Conservation (phyloP, 2,113 vertebrate species). For the Ptilonorhynchus violaceus region DNA sequence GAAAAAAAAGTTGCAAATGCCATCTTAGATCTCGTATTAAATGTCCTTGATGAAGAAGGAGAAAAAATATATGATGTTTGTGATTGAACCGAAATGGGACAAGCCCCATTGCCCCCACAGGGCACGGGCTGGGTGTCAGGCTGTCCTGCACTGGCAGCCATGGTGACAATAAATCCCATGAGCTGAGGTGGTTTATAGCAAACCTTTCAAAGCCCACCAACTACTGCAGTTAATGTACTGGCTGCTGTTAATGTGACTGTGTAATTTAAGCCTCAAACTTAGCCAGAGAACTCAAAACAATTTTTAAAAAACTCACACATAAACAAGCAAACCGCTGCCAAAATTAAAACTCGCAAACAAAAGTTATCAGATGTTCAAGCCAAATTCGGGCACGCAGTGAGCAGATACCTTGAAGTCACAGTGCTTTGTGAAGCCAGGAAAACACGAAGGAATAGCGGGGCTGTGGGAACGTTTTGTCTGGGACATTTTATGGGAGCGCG, state of each 20-base stretch:
- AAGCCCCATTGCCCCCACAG: no score
- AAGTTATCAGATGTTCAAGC: background rate
- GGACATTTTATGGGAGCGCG: background rate
- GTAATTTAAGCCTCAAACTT: background rate
- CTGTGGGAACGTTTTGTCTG: background rate
- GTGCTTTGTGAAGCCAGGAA: background rate
- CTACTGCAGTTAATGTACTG: background rate
- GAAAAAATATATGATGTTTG: background rate
- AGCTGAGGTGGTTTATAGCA: background rate
- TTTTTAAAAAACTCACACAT: background rate
- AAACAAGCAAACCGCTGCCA: background rate
- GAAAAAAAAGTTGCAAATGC: background rate
- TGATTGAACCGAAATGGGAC: background rate
- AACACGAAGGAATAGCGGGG: accelerated
- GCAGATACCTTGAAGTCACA: background rate
- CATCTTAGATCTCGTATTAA: background rate
- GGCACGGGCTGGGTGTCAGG: background rate
- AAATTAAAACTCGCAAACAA: background rate
- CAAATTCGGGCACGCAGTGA: accelerated
- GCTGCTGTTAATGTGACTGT: background rate
- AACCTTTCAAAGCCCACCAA: background rate
- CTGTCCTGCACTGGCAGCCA: background rate
- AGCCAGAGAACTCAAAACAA: background rate
- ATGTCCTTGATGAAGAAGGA: background rate
- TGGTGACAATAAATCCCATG: background rate